A percentile compares a stretch with the other conserved stretches of the same genome.
These are phyloP conservation scores for Cheilinus undulatus DNA, from an alignment of 2,113 vertebrate species.

Conservation along the genomic window DNA sequence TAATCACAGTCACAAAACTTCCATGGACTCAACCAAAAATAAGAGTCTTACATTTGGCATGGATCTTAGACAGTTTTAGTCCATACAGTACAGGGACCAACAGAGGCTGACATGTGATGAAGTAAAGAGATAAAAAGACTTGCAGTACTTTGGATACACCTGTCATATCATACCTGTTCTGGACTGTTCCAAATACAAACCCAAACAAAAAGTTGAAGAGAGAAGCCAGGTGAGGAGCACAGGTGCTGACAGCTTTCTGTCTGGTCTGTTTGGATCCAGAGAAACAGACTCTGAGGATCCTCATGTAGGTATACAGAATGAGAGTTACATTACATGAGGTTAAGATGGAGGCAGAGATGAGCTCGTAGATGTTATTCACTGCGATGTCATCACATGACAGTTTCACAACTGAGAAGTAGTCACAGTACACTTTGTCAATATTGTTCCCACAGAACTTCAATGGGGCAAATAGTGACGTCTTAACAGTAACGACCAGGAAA, in stretches of 20 bases:
- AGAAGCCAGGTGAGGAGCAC: conserved; percentile 36
- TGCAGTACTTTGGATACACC: not conserved
- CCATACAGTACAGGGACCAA: conserved; percentile 40
- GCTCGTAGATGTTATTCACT: conserved; percentile 46
- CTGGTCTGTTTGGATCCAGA: conserved; percentile 1
- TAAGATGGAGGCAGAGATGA: accelerated
- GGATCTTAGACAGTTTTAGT: no score
- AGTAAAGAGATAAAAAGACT: conserved; percentile 6
- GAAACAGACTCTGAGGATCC: conserved; percentile 22
- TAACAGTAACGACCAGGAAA: not conserved
- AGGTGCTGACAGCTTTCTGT: conserved; percentile 53
- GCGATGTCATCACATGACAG: conserved; percentile 25
- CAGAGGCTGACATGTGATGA: conserved; percentile 13
- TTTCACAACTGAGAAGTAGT: conserved; percentile 29
- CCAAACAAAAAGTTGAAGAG: conserved; percentile 40
- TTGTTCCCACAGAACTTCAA: conserved; percentile 31
- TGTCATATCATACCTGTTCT: conserved; percentile 26
- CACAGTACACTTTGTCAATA: conserved; percentile 43
- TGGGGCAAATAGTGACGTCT: not conserved
- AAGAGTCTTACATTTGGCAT: no score
- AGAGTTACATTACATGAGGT: not conserved
- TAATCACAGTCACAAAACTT: no score
- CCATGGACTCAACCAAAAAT: no score
- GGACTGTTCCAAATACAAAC: conserved; percentile 9
- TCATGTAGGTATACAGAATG: conserved; percentile 20